Base-by-base conservation (phyloP, 2,888 invertebrate genomes). In the Phalangium opilio region DNA sequence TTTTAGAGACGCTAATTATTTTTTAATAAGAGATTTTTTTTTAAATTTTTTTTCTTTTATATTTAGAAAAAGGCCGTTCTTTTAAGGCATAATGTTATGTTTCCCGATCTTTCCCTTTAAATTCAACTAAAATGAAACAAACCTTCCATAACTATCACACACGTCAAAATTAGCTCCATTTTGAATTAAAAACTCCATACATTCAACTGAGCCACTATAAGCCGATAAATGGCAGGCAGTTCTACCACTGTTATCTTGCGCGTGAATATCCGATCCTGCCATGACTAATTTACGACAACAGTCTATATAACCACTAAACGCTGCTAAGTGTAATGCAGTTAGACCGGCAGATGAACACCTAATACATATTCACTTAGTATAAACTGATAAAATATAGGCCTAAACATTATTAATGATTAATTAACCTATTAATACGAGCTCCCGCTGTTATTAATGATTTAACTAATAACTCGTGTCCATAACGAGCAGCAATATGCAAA, bases 211-310 rank as follows among this genome's bases (percentile, higher is more conserved):
- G 64, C 69, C 76, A 60, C 73, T 73, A 59, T 73, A 75, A 3
- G 77, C 75, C 41, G 76, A 75, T 47, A 74, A 72, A 62, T 78
- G 77, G 33, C 75, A 66, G 27, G 75, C 72, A 1, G 76, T 77
- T 52, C 75, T 69, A 12, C 75, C 75, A 33, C 64, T 67, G 56
- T 73, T 71, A 59, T 78, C 77, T 44, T 67, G 65, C 4, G 71
- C 68, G 59, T 75, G 73, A 47, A 75, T 61, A 59, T 74, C 69
- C n/a, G 73, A 67, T 19, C 70, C 69, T 14, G 66, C 67, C 57
- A 71, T 70, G n/a, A 74, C 61, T 49, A 74, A 66, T 56, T 73
- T 73, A 45, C 73, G 66, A 53, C 75, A 74, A 56, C 76, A 76
- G 59, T 76, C 77, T 2, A 75, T 71, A 56, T 71, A 74, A 4